Percentiles rank a stretch among this genome's conserved stretches.
Evolutionary conservation across 2,113 vertebrate species (phyloP).

Genomic region (Micromys minutus): DNA sequence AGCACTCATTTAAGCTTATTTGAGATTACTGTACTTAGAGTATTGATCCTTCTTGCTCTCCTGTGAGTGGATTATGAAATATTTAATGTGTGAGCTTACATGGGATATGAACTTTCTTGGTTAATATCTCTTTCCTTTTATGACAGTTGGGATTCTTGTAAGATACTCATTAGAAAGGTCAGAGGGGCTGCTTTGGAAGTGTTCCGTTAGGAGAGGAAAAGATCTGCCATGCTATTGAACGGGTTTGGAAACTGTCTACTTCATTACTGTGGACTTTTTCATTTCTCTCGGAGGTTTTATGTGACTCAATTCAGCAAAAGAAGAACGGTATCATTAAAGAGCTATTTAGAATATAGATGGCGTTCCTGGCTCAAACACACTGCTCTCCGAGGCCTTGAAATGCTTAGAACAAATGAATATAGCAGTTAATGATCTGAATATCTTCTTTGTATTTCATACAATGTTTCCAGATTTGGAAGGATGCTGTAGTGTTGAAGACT

Average conservation of each 20-base stretch:
- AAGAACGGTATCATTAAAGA: constrained; percentile 71
- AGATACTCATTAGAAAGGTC: constrained; percentile 61
- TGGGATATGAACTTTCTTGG: constrained; percentile 57
- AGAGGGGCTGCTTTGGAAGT: constrained; percentile 27
- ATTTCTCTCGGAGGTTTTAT: constrained; percentile 66
- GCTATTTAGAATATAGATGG: constrained; percentile 64
- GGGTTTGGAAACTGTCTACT: constrained; percentile 15
- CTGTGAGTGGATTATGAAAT: constrained; percentile 48
- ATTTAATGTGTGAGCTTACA: constrained; percentile 68
- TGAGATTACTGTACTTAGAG: constrained; percentile 60
- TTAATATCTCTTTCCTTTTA: constrained; percentile 57
- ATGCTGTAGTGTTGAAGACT: constrained; percentile 32
- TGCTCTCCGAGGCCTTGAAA: background rate
- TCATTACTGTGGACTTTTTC: constrained; percentile 40
- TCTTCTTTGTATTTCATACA: constrained; percentile 51
- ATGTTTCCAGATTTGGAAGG: constrained; percentile 39
- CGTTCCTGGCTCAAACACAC: constrained; percentile 37
- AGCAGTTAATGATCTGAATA: constrained; percentile 62
- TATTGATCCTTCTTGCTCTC: constrained; percentile 64
- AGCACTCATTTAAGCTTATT: constrained; percentile 67
- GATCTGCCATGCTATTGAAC: background rate
- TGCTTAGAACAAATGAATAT: constrained; percentile 30
- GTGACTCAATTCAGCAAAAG: constrained; percentile 67
- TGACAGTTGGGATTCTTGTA: constrained; percentile 55
- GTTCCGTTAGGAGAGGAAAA: background rate